A percentile compares a stretch with the other conserved stretches of the same genome.
phyloP scores from a whole-genome alignment of 2,888 invertebrate genomes.

The Oscheius onirici region DNA sequence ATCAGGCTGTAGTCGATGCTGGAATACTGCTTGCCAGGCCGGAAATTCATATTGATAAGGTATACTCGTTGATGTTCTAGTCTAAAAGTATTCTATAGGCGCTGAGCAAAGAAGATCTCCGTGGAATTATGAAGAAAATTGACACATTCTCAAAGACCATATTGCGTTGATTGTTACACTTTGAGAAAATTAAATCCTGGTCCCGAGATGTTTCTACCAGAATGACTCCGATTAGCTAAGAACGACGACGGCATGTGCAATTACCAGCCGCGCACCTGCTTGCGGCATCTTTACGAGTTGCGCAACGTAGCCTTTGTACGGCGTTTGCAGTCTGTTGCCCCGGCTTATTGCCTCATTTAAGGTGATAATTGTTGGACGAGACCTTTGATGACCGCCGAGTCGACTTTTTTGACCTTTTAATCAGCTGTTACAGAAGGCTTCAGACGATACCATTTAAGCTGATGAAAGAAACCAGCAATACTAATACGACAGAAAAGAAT shows the following conservation, averaged over 20 bases:
- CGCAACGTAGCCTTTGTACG: conserved; percentile 31
- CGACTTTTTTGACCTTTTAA: conserved; percentile 17
- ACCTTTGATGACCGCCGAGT: conserved; percentile 29
- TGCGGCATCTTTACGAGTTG: conserved; percentile 27
- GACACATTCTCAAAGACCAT: conserved; percentile 3
- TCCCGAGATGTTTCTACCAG: too few relatives aligned
- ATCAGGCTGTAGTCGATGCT: conserved; percentile 10
- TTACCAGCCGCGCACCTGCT: conserved; percentile 32
- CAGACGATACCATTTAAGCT: too few relatives aligned
- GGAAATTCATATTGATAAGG: conserved; percentile 20
- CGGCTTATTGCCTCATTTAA: conserved; percentile 30
- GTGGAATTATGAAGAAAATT: conserved; percentile 12
- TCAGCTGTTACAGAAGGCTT: too few relatives aligned
- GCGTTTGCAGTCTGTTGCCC: conserved; percentile 11
- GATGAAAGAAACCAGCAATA: too few relatives aligned
- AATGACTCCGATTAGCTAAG: too few relatives aligned
- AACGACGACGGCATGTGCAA: conserved; percentile 10
- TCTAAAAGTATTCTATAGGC: background rate
- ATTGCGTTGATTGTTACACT: background rate
- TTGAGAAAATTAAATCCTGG: too few relatives aligned
- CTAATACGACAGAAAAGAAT: too few relatives aligned
- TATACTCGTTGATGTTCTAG: background rate
- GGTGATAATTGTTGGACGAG: conserved; percentile 35
- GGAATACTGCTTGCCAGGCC: conserved; percentile 11
- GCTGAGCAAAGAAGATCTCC: conserved; percentile 4